Base-by-base conservation (phyloP, 2,797 vertebrate genomes). In the Urocyon cinereoargenteus region DNA sequence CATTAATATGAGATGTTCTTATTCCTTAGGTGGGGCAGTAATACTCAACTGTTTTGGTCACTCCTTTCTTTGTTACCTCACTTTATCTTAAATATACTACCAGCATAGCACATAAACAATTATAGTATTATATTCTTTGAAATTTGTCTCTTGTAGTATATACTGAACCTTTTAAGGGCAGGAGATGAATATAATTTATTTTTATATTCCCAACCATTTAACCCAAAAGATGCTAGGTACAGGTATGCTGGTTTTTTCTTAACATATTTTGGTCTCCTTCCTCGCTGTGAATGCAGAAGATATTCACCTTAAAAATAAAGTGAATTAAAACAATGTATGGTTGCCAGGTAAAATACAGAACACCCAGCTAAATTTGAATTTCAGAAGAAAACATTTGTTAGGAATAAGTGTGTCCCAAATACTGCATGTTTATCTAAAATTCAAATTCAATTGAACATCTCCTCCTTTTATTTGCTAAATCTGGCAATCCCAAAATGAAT, bases 361-460 rank as follows among this genome's bases (percentile, higher is more conserved):
- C 31, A 93, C 22, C 22, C 36, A 36, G 36, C 68, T 95, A 93
- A 96, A 96, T 91, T 8, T 94, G 62, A 82, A 97, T 87, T 97
- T 96, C 49, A 93, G 18, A 96, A 96, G 93, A 75, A n/a, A 83
- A 77, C 45, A 51, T 85, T 57, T 83, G 94, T 96, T 91, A 73
- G 49, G 78, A 86, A 49, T 79, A 96, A 70, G 5, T 84, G 78
- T 96, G 62, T 91, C 86, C 62, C 68, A 83, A 97, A 96, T 88
- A 92, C 53, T 62, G 5, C 55, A 36, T 83, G 62, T 96, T 94
- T 95, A 68, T 97, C 93, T 97, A 86, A 94, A 95, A 98, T 97
- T 95, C 93, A 97, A 94, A 97, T 95, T 95, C 85, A 90, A 83
- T 95, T 97, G 77, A 81, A 82, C 40, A 75, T 82, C 36, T 90